Conservation (phyloP, 2,797 vertebrate genomes). For the Fistularia tabacaria region DNA sequence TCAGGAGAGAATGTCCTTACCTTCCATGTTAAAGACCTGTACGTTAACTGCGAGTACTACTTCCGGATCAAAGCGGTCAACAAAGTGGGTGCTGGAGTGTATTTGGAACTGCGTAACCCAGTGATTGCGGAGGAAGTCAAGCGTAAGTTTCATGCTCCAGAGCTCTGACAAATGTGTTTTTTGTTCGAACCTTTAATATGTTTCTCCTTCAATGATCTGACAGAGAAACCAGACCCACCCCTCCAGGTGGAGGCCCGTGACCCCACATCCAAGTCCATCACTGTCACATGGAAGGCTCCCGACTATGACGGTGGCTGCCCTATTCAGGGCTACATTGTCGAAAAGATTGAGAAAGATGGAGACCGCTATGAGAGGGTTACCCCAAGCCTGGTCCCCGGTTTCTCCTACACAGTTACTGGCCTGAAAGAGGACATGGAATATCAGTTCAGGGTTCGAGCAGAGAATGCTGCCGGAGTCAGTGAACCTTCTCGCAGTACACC, state of each 20-base stretch:
- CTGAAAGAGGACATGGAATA: constrained; percentile 89
- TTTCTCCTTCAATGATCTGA: constrained; percentile 8
- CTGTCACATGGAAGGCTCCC: constrained; percentile 93
- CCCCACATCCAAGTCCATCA: constrained; percentile 90
- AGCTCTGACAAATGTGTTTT: background rate
- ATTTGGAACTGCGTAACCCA: constrained; percentile 88
- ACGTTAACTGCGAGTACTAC: constrained; percentile 90
- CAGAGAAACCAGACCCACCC: constrained; percentile 97
- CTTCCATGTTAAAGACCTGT: constrained; percentile 89
- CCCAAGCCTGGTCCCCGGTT: constrained; percentile 84
- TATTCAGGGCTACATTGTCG: constrained; percentile 94
- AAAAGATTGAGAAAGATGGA: constrained; percentile 91
- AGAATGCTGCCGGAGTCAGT: constrained; percentile 92
- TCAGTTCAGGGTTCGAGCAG: constrained; percentile 92
- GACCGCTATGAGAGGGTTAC: constrained; percentile 88
- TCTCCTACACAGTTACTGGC: constrained; percentile 84
- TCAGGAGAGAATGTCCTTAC: constrained; percentile 87
- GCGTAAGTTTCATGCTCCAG: constrained; percentile 73
- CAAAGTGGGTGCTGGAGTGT: constrained; percentile 90
- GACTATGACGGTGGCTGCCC: constrained; percentile 92
- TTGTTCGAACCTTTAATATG: background rate
- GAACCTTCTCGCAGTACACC: constrained; percentile 88
- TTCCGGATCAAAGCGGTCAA: constrained; percentile 98
- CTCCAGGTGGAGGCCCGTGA: constrained; percentile 86
- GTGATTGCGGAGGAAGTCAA: constrained; percentile 91